Conservation (phyloP, 2,797 vertebrate species). For the Centropyge bicolor region DNA sequence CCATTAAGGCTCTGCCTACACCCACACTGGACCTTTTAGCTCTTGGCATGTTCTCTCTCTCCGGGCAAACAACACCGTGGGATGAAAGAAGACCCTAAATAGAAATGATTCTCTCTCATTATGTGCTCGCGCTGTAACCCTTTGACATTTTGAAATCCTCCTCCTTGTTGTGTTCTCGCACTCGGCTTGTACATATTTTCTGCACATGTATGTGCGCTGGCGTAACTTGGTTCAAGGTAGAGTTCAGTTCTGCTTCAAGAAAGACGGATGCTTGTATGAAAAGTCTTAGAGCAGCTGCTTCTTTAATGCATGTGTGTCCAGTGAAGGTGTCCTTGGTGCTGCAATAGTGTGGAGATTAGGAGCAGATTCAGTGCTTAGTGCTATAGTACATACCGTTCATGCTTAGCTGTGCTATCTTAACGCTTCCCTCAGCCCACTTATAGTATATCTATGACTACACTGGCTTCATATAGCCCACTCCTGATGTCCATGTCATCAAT, state of each 20-base stretch:
- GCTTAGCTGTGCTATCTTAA: constrained; percentile 9
- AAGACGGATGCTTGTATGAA: constrained; percentile 1
- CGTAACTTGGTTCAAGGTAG: background rate
- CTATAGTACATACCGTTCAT: constrained; percentile 33
- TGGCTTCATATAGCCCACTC: constrained; percentile 8
- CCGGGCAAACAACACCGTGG: constrained; percentile 52
- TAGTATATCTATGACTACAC: constrained; percentile 26
- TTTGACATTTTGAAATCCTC: constrained; percentile 54
- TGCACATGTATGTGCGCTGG: background rate
- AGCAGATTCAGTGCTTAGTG: constrained; percentile 18
- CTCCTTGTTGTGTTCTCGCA: constrained; percentile 20
- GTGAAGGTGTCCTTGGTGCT: constrained; percentile 32
- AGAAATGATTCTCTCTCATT: constrained; percentile 65
- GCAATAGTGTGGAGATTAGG: constrained; percentile 17
- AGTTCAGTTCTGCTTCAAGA: constrained; percentile 12
- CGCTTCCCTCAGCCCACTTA: constrained; percentile 14
- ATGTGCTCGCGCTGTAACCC: constrained; percentile 50
- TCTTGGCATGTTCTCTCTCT: constrained; percentile 58
- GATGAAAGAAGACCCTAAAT: constrained; percentile 69
- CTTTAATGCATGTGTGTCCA: background rate
- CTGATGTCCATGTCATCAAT: background rate
- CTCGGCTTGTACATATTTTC: constrained; percentile 7
- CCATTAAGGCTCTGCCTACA: constrained; percentile 42
- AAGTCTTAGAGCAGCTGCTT: constrained; percentile 7
- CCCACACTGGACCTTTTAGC: constrained; percentile 78